Percentiles rank a stretch among this genome's conserved stretches.
These are phyloP conservation scores for Elegia similella DNA, from an alignment of 2,888 invertebrate genomes.

Conservation along the genomic window DNA sequence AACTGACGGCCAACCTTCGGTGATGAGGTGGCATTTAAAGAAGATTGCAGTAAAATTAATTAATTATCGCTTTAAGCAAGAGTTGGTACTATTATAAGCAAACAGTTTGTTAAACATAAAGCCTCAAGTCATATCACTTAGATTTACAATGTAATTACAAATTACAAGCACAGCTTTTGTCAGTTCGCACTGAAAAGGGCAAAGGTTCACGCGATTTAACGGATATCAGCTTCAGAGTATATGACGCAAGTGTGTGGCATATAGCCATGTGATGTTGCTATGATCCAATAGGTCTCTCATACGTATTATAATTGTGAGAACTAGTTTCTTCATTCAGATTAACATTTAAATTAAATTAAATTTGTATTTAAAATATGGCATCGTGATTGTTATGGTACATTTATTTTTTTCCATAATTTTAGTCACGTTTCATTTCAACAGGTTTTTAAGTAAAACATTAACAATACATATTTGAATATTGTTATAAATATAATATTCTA, in stretches of 20 bases:
- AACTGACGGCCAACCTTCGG: no score
- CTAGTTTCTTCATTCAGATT: not conserved
- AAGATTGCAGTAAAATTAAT: no score
- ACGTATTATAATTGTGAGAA: not conserved
- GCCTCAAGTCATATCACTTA: not conserved
- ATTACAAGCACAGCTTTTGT: conserved; percentile 4
- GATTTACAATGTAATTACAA: conserved; percentile 3
- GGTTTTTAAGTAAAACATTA: no score
- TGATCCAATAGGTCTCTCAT: conserved; percentile 1
- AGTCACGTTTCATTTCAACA: no score
- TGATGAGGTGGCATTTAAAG: no score
- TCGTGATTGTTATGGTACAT: no score
- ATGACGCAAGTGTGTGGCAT: conserved; percentile 10
- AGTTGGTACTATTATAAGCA: no score
- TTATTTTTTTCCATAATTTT: no score
- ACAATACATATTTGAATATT: no score
- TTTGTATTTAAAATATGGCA: not conserved
- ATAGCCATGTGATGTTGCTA: not conserved
- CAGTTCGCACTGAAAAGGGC: conserved; percentile 5
- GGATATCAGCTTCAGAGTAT: conserved; percentile 4
- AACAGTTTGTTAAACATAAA: not conserved
- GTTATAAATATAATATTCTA: no score
- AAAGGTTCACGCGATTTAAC: conserved; percentile 11
- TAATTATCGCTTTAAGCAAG: not conserved
- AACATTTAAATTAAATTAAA: not conserved